A percentile compares a stretch with the other conserved stretches of the same genome.
Evolutionary conservation across 2,888 invertebrate genomes (phyloP).

Genomic region (Lepetodrilus schrolli): DNA sequence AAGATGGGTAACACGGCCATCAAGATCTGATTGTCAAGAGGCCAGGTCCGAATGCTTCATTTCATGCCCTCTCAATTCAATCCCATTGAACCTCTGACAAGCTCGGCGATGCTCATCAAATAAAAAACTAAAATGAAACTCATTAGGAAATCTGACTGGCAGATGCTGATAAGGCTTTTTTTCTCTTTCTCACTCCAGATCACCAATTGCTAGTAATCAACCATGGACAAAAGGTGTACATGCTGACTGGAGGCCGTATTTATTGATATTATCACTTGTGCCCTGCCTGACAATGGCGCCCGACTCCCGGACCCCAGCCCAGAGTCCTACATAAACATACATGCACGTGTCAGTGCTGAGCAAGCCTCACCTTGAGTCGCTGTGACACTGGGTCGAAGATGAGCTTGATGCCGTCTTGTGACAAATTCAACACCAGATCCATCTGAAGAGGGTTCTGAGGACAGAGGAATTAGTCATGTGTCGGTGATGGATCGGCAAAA

Average conservation of each 20-base stretch:
- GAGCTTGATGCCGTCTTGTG: slow-evolving; percentile 95
- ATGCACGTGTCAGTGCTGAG: neutral
- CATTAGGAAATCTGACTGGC: slow-evolving; percentile 9
- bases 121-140: slow-evolving; percentile 21
- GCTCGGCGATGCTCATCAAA: slow-evolving; percentile 10
- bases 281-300: neutral
- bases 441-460: slow-evolving; percentile 93
- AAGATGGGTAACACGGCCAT: slow-evolving; percentile 5
- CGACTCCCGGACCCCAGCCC: neutral
- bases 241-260: neutral
- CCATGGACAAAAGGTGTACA: slow-evolving; percentile 24
- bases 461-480: slow-evolving; percentile 37
- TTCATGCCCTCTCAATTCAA: slow-evolving; percentile 9
- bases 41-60: slow-evolving; percentile 16
- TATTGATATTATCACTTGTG: slow-evolving; percentile 24
- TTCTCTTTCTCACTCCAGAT: slow-evolving; percentile 7
- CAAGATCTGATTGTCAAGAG: slow-evolving; percentile 20
- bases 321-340: slow-evolving; percentile 1
- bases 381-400: slow-evolving; percentile 97
- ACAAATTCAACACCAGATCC: slow-evolving; percentile 96
- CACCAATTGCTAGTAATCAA: slow-evolving; percentile 25
- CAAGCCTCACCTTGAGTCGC: slow-evolving; percentile 83
- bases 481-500: neutral
- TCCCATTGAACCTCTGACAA: neutral
- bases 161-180: slow-evolving; percentile 22